Base-by-base conservation (phyloP, 2,797 vertebrate genomes). In the Mus caroli region DNA sequence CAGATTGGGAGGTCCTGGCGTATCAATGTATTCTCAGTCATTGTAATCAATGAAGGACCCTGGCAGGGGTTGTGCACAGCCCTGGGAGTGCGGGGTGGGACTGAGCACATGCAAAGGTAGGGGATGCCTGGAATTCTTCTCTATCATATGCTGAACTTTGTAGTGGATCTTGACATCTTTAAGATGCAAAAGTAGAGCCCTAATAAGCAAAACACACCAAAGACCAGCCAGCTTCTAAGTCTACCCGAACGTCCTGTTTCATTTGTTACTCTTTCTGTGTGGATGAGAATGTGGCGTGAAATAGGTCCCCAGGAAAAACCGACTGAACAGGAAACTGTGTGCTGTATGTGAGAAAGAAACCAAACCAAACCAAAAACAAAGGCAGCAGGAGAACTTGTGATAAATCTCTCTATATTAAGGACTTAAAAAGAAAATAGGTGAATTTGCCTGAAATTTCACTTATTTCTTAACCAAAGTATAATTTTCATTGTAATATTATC, bases 401-500 rank as follows among this genome's bases (percentile, higher is more conserved):
- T 58, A 19, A 58, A 89, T 93, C 82, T 60, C 34, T 54, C 34
- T 94, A 20, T 62, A 92, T 92, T 14, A 95, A 79, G 17, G 92
- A 2, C 56, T 58, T 84, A 22, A 87, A 9, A 90, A 54, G 17
- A 79, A 95, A 73, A 34, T 76, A 79, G 15, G 31, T 80, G 26
- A 40, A 86, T 64, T 93, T 90, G 6, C 26, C 71, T 88, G 84
- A 28, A 77, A 67, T 87, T 90, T 82, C 43, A 79, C 46, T 28
- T 73, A 77, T 46, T 87, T 73, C 88, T 84, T 56, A 60, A 88
- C 22, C 7, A 86, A 87, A 95, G 78, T 79, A 12, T 6, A 73
- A 88, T 71, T 62, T 90, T 79, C 50, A 90, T 89, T 90, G 96
- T 86, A 92, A 46, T 94, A 90, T 34, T 1, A 56, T 37, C 12